A percentile compares a stretch with the other conserved stretches of the same genome.
These are phyloP conservation scores for Yponomeuta sedellus DNA, from an alignment of 2,888 invertebrate genomes.

Conservation along the genomic window DNA sequence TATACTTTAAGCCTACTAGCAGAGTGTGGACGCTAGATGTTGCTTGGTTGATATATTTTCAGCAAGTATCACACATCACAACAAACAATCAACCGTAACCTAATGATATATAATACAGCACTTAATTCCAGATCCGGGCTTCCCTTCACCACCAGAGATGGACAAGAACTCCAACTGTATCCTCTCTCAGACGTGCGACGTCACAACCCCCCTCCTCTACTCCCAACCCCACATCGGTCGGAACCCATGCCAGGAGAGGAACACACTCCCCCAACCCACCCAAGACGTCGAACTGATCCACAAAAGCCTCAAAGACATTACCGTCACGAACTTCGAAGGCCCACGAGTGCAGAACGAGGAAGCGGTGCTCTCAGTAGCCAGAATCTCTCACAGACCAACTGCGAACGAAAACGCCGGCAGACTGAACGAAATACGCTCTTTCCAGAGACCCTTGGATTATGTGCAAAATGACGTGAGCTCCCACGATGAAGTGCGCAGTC, in stretches of 20 bases:
- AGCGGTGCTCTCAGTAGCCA: constrained; percentile 56
- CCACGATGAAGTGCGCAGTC: constrained; percentile 45
- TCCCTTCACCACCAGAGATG: constrained; percentile 34
- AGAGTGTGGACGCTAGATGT: no score
- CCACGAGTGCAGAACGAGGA: constrained; percentile 39
- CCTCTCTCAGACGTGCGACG: constrained; percentile 41
- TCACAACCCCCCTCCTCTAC: constrained; percentile 71
- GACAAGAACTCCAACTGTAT: constrained; percentile 62
- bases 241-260: constrained; percentile 83
- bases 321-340: constrained; percentile 28
- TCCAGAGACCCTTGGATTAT: constrained; percentile 75
- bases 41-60: no score
- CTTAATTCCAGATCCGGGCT: constrained; percentile 22
- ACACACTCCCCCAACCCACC: constrained; percentile 76
- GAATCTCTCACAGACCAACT: constrained; percentile 34
- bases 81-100: no score
- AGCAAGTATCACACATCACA: no score
- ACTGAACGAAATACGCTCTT: constrained; percentile 54
- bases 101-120: no score
- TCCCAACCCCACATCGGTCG: constrained; percentile 89
- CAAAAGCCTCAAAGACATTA: constrained; percentile 78
- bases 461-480: constrained; percentile 83
- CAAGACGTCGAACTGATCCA: constrained; percentile 73
- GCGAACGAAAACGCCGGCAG: constrained; percentile 45
- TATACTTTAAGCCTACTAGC: no score